phyloP scores from a whole-genome alignment of 2,797 vertebrate species.

The Syngnathus acus region DNA sequence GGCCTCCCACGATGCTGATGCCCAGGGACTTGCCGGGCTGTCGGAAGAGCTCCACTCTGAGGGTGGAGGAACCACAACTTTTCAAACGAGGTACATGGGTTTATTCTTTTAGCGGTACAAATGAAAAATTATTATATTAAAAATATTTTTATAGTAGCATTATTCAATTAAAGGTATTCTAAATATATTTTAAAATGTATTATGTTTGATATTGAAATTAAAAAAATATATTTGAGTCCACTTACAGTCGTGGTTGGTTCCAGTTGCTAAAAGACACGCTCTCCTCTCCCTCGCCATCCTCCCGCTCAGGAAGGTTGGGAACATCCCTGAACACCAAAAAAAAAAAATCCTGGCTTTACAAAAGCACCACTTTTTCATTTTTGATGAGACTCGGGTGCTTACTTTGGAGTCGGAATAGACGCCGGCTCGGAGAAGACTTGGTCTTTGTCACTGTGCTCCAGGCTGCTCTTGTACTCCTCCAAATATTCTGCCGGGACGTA shows the following conservation, averaged over 20 bases:
- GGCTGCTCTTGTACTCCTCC: slow-evolving; percentile 80
- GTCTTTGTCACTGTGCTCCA: slow-evolving; percentile 60
- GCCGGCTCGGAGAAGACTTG: slow-evolving; percentile 44
- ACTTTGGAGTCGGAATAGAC: slow-evolving; percentile 41
- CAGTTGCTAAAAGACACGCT: slow-evolving; percentile 84
- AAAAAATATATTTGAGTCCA: background rate
- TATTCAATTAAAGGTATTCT: too few species aligned
- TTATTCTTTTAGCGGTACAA: too few species aligned
- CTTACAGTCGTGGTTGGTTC: slow-evolving; percentile 89
- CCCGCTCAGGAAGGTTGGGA: slow-evolving; percentile 88
- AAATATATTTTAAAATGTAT: too few species aligned
- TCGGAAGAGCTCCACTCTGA: slow-evolving; percentile 89
- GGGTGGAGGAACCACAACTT: slow-evolving; percentile 12
- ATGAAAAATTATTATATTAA: too few species aligned
- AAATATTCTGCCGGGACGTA: slow-evolving; percentile 90
- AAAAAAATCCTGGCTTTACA: background rate
- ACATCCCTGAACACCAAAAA: slow-evolving; percentile 53
- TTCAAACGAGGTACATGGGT: too few species aligned
- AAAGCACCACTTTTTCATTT: background rate
- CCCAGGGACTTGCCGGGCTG: slow-evolving; percentile 89
- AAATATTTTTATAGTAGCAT: too few species aligned
- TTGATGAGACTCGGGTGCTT: slow-evolving; percentile 9
- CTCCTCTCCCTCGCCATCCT: slow-evolving; percentile 98
- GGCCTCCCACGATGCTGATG: slow-evolving; percentile 95
- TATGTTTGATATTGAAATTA: too few species aligned